Conservation (phyloP, 2,797 vertebrate species). For the Aselliscus stoliczkanus region DNA sequence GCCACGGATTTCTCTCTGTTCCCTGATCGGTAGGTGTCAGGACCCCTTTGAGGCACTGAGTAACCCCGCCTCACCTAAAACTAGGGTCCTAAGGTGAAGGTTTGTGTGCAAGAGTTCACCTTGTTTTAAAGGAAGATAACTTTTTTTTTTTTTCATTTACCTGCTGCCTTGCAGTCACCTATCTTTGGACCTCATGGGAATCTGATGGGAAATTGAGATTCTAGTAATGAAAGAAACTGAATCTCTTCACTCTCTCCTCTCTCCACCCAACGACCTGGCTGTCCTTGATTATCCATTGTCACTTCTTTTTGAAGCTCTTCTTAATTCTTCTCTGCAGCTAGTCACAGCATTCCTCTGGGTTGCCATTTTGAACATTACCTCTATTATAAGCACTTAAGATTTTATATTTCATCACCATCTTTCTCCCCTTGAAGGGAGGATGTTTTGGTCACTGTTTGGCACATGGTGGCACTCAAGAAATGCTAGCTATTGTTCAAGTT, state of each 20-base stretch:
- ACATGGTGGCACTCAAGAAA: neutral
- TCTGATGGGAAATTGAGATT: neutral
- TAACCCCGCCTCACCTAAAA: neutral
- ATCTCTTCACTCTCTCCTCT: neutral
- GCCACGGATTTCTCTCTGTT: neutral
- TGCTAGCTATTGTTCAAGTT: neutral
- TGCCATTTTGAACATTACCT: neutral
- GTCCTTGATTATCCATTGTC: neutral
- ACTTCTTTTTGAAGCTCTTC: neutral
- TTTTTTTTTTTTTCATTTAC: too few relatives aligned
- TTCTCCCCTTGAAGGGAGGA: neutral
- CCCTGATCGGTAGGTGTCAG: conserved; percentile 45
- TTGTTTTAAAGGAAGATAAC: neutral
- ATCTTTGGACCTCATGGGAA: neutral
- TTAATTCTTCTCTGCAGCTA: neutral
- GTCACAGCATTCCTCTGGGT: neutral
- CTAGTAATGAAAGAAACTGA: neutral
- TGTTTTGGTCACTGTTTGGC: conserved; percentile 10
- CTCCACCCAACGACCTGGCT: neutral
- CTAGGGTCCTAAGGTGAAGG: neutral
- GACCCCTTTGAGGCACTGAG: neutral
- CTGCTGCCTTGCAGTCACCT: neutral
- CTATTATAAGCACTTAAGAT: neutral
- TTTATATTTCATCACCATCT: neutral
- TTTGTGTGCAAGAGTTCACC: neutral